Evolutionary conservation across 2,113 vertebrate species (phyloP).

Genomic region (Lampris megalopsis): DNA sequence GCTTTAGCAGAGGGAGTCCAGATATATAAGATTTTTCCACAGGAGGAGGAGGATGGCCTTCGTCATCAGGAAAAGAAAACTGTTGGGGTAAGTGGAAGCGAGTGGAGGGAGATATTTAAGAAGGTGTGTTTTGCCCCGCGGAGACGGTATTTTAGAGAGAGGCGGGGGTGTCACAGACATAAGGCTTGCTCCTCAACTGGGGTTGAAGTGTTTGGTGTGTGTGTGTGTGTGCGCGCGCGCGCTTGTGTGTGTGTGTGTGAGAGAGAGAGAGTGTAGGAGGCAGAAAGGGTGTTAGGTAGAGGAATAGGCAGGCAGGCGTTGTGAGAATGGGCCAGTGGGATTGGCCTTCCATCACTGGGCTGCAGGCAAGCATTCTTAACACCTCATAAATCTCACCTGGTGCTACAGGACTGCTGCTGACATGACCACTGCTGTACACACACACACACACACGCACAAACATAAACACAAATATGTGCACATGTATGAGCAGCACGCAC

Average conservation of each 20-base stretch:
- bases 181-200: conserved; percentile 45
- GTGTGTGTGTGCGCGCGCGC: background rate
- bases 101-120: conserved; percentile 48
- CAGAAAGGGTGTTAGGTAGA: conserved; percentile 43
- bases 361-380: conserved; percentile 76
- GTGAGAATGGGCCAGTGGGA: conserved; percentile 25
- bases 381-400: conserved; percentile 83
- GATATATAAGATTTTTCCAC: background rate
- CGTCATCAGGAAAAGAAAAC: conserved; percentile 14
- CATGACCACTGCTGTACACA: conserved; percentile 43
- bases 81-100: conserved; percentile 5
- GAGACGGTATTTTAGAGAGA: conserved; percentile 35
- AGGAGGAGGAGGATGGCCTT: conserved; percentile 13
- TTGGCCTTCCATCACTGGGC: conserved; percentile 60
- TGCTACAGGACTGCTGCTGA: conserved; percentile 59
- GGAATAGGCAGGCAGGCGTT: conserved; percentile 1
- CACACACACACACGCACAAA: conserved; percentile 5
- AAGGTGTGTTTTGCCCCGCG: conserved; percentile 55
- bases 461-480: conserved; percentile 2
- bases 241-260: conserved; percentile 13
- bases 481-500: conserved; percentile 16
- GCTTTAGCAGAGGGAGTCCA: background rate
- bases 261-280: conserved; percentile 20
- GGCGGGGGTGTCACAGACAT: conserved; percentile 49
- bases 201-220: conserved; percentile 50